These are phyloP conservation scores for Cylas formicarius DNA, from an alignment of 1,140 invertebrate species.

Conservation along the genomic window DNA sequence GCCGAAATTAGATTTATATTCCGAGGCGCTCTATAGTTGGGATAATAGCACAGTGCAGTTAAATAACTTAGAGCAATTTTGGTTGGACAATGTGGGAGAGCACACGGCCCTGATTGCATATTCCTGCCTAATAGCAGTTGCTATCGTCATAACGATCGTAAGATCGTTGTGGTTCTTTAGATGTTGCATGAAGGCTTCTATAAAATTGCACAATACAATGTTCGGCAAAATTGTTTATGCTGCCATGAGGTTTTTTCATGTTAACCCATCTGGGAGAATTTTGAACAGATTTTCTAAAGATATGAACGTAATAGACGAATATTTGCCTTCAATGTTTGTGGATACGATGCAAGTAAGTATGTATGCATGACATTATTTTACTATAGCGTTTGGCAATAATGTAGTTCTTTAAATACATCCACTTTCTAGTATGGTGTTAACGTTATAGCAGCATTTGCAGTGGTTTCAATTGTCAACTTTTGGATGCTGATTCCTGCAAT, in stretches of 20 bases:
- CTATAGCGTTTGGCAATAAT: not conserved
- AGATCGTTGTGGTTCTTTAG: slow-evolving; percentile 65
- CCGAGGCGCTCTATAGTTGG: not conserved
- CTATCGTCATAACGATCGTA: slow-evolving; percentile 46
- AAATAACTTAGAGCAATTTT: not conserved
- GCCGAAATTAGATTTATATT: not conserved
- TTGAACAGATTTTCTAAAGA: slow-evolving; percentile 70
- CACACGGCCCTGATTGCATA: slow-evolving; percentile 28
- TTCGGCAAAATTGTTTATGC: slow-evolving; percentile 72
- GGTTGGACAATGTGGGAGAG: slow-evolving; percentile 32
- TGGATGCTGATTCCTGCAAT: slow-evolving; percentile 64
- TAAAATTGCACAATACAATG: slow-evolving; percentile 70
- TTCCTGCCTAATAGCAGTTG: slow-evolving; percentile 36
- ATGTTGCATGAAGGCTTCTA: slow-evolving; percentile 59
- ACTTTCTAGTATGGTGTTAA: slow-evolving; percentile 58
- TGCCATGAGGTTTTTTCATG: slow-evolving; percentile 83
- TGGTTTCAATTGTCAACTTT: slow-evolving; percentile 65
- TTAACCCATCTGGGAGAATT: slow-evolving; percentile 72
- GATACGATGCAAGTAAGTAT: slow-evolving; percentile 67
- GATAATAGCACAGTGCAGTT: not conserved
- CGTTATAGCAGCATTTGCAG: slow-evolving; percentile 30
- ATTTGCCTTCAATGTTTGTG: slow-evolving; percentile 63
- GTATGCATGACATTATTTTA: slow-evolving; percentile 49
- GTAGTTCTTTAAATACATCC: slow-evolving; percentile 53
- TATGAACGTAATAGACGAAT: slow-evolving; percentile 74